Base-by-base conservation (phyloP, 2,113 vertebrate species). In the Albula glossodonta region DNA sequence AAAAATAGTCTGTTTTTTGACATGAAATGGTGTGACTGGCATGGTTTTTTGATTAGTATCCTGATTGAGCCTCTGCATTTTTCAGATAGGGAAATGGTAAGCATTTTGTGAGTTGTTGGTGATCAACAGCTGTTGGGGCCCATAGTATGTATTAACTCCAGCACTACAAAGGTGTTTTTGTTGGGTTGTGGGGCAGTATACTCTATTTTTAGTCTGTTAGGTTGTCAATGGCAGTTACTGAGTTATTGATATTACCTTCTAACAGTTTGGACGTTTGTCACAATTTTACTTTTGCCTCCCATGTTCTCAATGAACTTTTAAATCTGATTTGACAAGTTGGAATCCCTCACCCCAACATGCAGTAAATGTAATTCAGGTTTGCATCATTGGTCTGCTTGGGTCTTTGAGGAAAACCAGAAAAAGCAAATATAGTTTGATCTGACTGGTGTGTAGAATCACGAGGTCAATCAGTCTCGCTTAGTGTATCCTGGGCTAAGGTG, bases 71-170 rank as follows among this genome's bases (percentile, higher is more conserved):
- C 52, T 79, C 41, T 82, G 15, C 52, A 60, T 60, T 41, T 48
- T 86, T 85, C 84, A 63, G 66, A 81, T n/a, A 50, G 83, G 83
- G 60, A 51, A 81, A 66, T 31, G 70, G 85, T 50, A 51, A 89
- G 51, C 53, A 81, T 0, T 82, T 22, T 66, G 79, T 81, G 87
- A 82, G 82, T 10, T 70, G n/a, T 79, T 92, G 91, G 87, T 80
- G 89, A 81, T 31, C 78, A 1, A 85, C 92, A 93, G 91, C 91
- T 93, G 92, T 88, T 41, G 19, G 53, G 31, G 81, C 19, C n/a
- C 51, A 66, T 13, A 82, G 41, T 60, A 19, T 86, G 83, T 66
- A 17, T 81, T 7, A 25, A 81, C 53, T 25, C 8, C 25, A 84
- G 86, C 85, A 50, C 81, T 66, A 84, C 57, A 85, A 77, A 80